Base-by-base conservation (phyloP, 2,113 vertebrate genomes). In the Pluvianellus socialis region DNA sequence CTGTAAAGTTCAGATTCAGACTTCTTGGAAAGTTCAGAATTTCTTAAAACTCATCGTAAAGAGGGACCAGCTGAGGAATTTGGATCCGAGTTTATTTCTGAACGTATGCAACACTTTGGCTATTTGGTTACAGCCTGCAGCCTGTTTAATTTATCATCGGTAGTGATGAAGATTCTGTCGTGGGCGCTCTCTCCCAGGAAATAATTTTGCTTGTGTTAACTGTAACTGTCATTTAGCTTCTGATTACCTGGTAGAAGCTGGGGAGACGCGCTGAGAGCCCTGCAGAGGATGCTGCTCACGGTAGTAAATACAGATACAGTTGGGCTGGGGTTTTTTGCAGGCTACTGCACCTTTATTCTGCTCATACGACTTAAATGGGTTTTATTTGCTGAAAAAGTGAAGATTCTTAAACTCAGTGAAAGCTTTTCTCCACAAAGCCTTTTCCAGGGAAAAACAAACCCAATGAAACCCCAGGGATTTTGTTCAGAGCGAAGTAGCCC, bases 341-440 rank as follows among this genome's bases (percentile, higher is more conserved):
- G 21, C 8, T 23, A 8, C 63, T 24, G 10, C n/a, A 4, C 38
- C 5, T 0, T 42, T 22, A 0, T 3, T 67, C 45, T 81, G 70
- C 49, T 89, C 15, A 3, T 9, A 2, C 17, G 47, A 12, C 30
- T 53, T 32, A 27, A 47, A 9, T 10, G 27, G 11, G 7, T 38
- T 65, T 45, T 22, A 58, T 40, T 75, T 17, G 7, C 24, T 63
- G 82, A 45, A 50, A 53, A 62, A 10, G 3, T 18, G 14, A 58
- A 81, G 45, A 50, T 73, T 6, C 3, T 56, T 52, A 20, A 68
- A 71, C 22, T 26, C 65, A 4, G 13, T 3, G 61, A 42, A 81
- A 73, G 32, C 6, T 82, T 74, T 70, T 30, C 71, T 88, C 55
- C 83, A 52, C 74, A 63, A 63, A 66, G 23, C 9, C 24, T 66